These are phyloP conservation scores for Trichogramma pretiosum DNA, from an alignment of 1,140 invertebrate genomes.

Conservation along the genomic window DNA sequence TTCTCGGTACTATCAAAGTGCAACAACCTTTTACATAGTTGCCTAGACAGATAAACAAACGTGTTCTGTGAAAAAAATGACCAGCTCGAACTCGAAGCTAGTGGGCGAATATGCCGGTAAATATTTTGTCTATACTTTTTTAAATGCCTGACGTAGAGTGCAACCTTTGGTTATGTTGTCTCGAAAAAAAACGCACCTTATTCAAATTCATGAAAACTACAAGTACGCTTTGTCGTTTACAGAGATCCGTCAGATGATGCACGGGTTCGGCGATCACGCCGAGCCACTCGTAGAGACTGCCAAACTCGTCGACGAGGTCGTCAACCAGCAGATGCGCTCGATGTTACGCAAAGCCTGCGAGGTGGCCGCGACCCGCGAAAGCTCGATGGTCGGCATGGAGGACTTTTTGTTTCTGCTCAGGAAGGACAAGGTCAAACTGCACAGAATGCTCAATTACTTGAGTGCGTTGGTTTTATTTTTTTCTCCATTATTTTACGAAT, in stretches of 20 bases:
- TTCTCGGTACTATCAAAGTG: no score
- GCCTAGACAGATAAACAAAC: no score
- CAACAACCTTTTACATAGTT: no score
- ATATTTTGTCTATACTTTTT: no score
- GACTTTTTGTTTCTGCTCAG: conserved; percentile 56
- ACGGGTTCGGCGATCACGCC: conserved; percentile 54
- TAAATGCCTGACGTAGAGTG: no score
- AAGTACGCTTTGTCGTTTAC: no score
- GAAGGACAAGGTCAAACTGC: conserved; percentile 52
- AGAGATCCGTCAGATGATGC: conserved; percentile 57
- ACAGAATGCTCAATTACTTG: conserved; percentile 51
- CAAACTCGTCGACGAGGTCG: conserved; percentile 51
- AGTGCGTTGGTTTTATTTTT: conserved; percentile 26
- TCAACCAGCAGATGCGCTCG: conserved; percentile 50
- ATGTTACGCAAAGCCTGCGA: conserved; percentile 45
- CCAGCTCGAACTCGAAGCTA: no score
- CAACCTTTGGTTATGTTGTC: no score
- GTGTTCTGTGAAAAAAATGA: no score
- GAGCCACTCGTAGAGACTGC: conserved; percentile 51
- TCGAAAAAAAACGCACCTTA: no score
- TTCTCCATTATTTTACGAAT: not conserved
- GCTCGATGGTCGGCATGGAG: conserved; percentile 29
- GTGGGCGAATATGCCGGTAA: no score
- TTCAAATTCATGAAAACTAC: no score
- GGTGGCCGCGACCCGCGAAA: conserved; percentile 42